Percentiles rank a stretch among this genome's conserved stretches.
Conservation (phyloP, 2,797 vertebrate genomes). For the Pantherophis vulpinus region DNA sequence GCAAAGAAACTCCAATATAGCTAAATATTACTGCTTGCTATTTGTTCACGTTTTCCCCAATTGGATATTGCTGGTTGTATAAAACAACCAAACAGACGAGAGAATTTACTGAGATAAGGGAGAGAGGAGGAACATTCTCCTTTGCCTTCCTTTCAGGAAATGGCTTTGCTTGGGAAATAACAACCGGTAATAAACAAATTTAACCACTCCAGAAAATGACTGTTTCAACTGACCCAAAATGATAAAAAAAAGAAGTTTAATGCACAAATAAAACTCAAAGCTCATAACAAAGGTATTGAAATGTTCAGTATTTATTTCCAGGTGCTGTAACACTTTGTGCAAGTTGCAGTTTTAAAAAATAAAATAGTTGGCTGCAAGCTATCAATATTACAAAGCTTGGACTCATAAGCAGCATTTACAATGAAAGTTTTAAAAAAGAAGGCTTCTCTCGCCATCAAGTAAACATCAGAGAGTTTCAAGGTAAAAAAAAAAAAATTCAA, state of each 20-base stretch:
- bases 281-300: not conserved
- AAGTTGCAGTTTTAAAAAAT: conserved; percentile 31
- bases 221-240: not conserved
- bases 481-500: conserved; percentile 35
- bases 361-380: conserved; percentile 45
- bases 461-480: conserved; percentile 66
- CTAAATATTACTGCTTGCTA: not conserved
- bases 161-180: not conserved
- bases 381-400: conserved; percentile 70
- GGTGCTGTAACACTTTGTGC: conserved; percentile 56
- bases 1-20: not conserved
- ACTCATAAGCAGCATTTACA: conserved; percentile 65
- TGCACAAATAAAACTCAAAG: not conserved
- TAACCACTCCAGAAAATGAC: not conserved
- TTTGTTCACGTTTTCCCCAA: not conserved
- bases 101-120: not conserved
- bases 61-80: not conserved
- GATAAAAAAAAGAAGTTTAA: not conserved
- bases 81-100: not conserved
- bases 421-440: conserved; percentile 61
- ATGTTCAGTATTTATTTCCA: conserved; percentile 68
- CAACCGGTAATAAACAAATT: not conserved
- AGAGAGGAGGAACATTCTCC: not conserved
- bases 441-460: conserved; percentile 53
- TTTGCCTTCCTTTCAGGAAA: not conserved